Conservation (phyloP, 2,113 vertebrate species). For the Passer domesticus region DNA sequence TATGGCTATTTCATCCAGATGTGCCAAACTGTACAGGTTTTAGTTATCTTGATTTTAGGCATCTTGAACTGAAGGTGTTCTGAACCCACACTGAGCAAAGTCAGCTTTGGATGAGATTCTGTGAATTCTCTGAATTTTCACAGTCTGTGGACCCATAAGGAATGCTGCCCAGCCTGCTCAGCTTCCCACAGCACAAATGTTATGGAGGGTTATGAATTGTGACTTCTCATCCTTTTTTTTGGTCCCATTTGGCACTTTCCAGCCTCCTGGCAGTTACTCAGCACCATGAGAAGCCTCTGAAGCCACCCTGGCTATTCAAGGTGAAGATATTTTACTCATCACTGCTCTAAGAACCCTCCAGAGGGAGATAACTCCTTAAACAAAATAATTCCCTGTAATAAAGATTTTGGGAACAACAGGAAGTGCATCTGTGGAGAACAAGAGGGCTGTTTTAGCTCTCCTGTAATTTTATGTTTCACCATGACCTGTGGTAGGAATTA, state of each 20-base stretch:
- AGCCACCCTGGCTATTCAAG: not conserved
- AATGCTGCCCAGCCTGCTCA: not conserved
- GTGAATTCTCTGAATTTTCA: not conserved
- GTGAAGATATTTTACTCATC: not conserved
- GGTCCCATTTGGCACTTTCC: not conserved
- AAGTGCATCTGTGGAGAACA: not conserved
- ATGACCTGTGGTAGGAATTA: not conserved
- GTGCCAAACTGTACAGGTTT: not conserved
- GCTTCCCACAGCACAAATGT: not conserved
- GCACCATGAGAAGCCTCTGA: not conserved
- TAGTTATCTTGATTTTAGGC: not conserved
- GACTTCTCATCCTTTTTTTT: not conserved
- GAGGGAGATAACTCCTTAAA: not conserved
- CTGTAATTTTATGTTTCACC: not conserved
- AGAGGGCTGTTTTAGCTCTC: not conserved
- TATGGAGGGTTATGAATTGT: accelerated
- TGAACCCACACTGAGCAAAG: not conserved
- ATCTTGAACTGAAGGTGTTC: not conserved
- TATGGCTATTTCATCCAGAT: not conserved
- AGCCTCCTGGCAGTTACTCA: not conserved
- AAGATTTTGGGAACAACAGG: not conserved
- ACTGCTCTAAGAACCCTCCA: not conserved
- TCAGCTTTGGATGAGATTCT: not conserved
- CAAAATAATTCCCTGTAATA: not conserved
- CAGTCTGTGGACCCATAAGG: not conserved